phyloP scores from a whole-genome alignment of 2,113 vertebrate species.

The Ptilonorhynchus violaceus region DNA sequence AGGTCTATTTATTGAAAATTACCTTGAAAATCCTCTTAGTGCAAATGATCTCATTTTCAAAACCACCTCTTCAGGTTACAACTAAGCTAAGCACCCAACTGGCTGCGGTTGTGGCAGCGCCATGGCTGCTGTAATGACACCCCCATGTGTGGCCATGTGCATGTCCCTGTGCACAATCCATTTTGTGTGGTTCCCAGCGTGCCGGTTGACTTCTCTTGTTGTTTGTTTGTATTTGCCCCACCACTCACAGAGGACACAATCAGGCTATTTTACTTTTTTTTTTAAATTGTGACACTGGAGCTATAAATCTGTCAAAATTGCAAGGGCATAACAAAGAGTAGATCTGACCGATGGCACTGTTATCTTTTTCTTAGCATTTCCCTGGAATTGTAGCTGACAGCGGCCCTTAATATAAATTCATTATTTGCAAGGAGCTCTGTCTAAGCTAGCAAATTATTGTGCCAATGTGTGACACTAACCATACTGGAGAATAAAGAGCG shows the following conservation, averaged over 20 bases:
- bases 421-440: not conserved
- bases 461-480: not conserved
- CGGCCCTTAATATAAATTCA: not conserved
- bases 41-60: constrained; percentile 15
- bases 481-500: not conserved
- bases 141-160: not conserved
- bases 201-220: not conserved
- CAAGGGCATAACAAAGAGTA: not conserved
- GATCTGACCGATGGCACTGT: not conserved
- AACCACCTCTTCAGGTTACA: not conserved
- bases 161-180: not conserved
- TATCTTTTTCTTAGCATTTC: not conserved
- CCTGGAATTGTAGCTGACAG: not conserved
- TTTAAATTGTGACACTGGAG: not conserved
- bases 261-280: not conserved
- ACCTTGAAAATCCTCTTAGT: constrained; percentile 16
- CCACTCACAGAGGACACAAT: not conserved
- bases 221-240: not conserved
- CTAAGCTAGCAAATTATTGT: constrained; percentile 14
- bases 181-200: fast-evolving
- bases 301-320: not conserved
- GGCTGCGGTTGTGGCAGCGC: not conserved
- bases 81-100: not conserved
- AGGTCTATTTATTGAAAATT: not conserved
- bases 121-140: not conserved